Evolutionary conservation across 2,888 invertebrate genomes (phyloP), one percentile per base, ranked within the genome.

Genomic region (Ochropleura leucogaster): DNA sequence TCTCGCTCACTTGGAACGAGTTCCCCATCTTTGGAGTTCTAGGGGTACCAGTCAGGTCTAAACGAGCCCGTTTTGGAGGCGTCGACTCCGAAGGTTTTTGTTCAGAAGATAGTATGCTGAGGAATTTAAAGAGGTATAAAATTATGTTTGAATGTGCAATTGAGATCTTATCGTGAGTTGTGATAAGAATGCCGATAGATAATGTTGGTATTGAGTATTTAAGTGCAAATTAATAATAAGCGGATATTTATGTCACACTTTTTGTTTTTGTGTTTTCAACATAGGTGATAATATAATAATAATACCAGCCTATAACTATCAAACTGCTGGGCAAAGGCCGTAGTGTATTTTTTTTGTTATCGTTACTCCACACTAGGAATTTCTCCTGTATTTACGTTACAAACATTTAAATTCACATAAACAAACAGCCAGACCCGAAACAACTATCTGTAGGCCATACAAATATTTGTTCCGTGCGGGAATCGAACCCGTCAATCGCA

Each of bases 41-140:
- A 0, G 93, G 92, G 0, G 93, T 90, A 0, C 87, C 85, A 0
- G 85, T 85, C 4, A 90, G 71, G 76, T 94, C 93, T 0, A 94
- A 77, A 8, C 93, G 93, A 0, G 93, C 81, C 0, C 95, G 93
- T 84, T 96, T 96, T 0, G 95, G 85, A 0, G 96, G 95, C 0
- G 95, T 94, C 0, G 90, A 88, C 0, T 92, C 93, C 0, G 87
- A 80, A 3, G 79, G 65, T 12, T 68, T 70, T 65, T 87, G 80
- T 6, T 93, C 93, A 0, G 87, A 69, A 0, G 83, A 81, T 80
- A 93, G 87, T 47, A 93, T 82, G 80, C 95, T 95, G 85, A 0
- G n/a, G 49, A 47, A 40, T 59, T 9, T 4, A 44, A 72, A 55
- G 0, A 2, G 6, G 47, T 42, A 4, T n/a, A 62, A n/a, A 62